These are phyloP conservation scores for Copsychus sechellarum DNA, from an alignment of 2,113 vertebrate species.

Conservation along the genomic window DNA sequence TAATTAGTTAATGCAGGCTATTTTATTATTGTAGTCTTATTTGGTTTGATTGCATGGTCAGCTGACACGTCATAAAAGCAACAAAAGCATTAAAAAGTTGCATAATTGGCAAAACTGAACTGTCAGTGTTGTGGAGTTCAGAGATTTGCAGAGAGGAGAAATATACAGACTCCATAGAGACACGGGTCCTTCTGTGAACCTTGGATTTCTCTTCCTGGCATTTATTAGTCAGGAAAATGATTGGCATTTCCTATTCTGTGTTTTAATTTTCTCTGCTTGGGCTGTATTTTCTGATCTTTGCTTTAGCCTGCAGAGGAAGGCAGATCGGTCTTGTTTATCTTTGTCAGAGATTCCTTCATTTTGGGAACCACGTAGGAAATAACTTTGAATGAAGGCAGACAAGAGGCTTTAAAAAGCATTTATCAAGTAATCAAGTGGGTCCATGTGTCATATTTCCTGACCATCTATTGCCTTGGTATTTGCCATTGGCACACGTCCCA, in stretches of 20 bases:
- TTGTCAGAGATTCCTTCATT: slow-evolving; percentile 50
- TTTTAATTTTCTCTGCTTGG: slow-evolving; percentile 49
- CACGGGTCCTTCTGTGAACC: background rate
- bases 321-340: slow-evolving; percentile 49
- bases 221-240: slow-evolving; percentile 51
- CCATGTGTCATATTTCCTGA: slow-evolving; percentile 55
- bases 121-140: background rate
- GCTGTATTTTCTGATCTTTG: slow-evolving; percentile 42
- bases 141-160: background rate
- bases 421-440: slow-evolving; percentile 47
- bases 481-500: background rate
- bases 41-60: slow-evolving; percentile 30
- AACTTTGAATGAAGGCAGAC: slow-evolving; percentile 51
- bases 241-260: slow-evolving; percentile 56
- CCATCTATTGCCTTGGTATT: slow-evolving; percentile 51
- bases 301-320: slow-evolving; percentile 40
- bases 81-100: slow-evolving; percentile 28
- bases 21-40: slow-evolving; percentile 53
- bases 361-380: slow-evolving; percentile 58
- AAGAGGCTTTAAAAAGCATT: slow-evolving; percentile 59
- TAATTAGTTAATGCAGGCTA: slow-evolving; percentile 65
- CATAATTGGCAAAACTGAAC: slow-evolving; percentile 40
- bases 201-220: slow-evolving; percentile 14
- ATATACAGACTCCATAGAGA: background rate
- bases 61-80: slow-evolving; percentile 28